A percentile compares a stretch with the other conserved stretches of the same genome.
Conservation (phyloP, 2,113 vertebrate species). For the Heliornis fulica region DNA sequence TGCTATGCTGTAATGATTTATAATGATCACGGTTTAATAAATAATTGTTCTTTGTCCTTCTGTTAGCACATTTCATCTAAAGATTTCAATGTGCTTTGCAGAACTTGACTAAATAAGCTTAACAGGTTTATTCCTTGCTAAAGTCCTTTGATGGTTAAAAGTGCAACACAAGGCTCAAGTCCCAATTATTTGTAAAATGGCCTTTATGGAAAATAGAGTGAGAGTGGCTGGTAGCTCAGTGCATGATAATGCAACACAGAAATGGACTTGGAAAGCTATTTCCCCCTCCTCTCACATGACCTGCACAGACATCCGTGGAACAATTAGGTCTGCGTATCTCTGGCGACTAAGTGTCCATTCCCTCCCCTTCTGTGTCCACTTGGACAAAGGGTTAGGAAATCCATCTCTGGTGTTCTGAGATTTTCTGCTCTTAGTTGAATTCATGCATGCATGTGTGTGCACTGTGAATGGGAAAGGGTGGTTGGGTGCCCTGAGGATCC, state of each 20-base stretch:
- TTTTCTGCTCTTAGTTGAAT: constrained; percentile 44
- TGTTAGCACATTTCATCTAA: neutral
- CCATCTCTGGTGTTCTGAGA: constrained; percentile 16
- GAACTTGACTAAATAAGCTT: neutral
- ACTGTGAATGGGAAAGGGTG: neutral
- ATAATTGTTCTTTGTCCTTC: neutral
- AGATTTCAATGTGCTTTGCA: neutral
- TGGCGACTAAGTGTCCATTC: neutral
- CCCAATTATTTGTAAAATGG: constrained; percentile 33
- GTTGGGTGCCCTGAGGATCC: neutral
- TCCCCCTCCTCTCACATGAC: neutral
- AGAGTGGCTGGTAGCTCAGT: neutral
- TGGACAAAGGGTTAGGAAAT: constrained; percentile 11
- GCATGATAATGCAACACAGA: neutral
- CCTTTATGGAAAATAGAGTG: constrained; percentile 28
- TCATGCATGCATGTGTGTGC: constrained; percentile 1
- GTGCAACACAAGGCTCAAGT: neutral
- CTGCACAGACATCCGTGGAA: constrained; percentile 1
- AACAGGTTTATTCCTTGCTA: neutral
- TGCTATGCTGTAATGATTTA: neutral
- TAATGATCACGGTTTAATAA: neutral
- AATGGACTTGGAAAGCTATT: neutral
- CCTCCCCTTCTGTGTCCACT: neutral
- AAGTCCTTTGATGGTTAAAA: constrained; percentile 13
- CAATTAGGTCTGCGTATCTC: neutral